These are phyloP conservation scores for Meta bourneti DNA, from an alignment of 2,888 invertebrate genomes.

Conservation along the genomic window DNA sequence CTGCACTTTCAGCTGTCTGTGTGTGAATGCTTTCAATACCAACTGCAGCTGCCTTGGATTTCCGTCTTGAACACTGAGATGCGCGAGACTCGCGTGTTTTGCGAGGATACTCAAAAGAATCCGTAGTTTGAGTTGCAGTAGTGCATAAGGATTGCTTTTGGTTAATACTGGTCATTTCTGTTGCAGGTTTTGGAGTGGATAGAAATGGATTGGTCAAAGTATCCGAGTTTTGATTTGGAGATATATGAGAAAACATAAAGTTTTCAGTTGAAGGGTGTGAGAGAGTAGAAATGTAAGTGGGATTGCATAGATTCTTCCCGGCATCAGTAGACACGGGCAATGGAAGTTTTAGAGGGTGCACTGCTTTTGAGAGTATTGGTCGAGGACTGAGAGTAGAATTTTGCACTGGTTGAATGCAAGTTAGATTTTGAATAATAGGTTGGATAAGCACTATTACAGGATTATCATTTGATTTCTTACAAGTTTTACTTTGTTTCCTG, in stretches of 20 bases:
- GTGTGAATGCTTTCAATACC: conserved; percentile 77
- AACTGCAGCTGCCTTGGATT: conserved; percentile 23
- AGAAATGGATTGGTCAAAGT: conserved; percentile 1
- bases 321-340: background rate
- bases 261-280: background rate
- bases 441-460: conserved; percentile 64
- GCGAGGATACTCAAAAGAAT: background rate
- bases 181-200: background rate
- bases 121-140: conserved; percentile 52
- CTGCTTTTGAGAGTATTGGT: conserved; percentile 62
- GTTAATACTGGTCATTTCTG: background rate
- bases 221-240: conserved; percentile 5
- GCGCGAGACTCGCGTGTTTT: conserved; percentile 58
- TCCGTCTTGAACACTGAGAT: conserved; percentile 65
- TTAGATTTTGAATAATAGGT: conserved; percentile 55
- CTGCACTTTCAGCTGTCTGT: conserved; percentile 75
- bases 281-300: conserved; percentile 5
- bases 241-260: conserved; percentile 18
- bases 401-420: conserved; percentile 49
- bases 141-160: background rate
- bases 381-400: conserved; percentile 15
- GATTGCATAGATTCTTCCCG: background rate
- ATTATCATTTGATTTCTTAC: background rate
- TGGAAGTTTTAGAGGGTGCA: conserved; percentile 4
- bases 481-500: conserved; percentile 55